Evolutionary conservation across 1,140 invertebrate species (phyloP), one percentile per base, ranked within the genome.

Genomic region (Aphidius gifuensis): DNA sequence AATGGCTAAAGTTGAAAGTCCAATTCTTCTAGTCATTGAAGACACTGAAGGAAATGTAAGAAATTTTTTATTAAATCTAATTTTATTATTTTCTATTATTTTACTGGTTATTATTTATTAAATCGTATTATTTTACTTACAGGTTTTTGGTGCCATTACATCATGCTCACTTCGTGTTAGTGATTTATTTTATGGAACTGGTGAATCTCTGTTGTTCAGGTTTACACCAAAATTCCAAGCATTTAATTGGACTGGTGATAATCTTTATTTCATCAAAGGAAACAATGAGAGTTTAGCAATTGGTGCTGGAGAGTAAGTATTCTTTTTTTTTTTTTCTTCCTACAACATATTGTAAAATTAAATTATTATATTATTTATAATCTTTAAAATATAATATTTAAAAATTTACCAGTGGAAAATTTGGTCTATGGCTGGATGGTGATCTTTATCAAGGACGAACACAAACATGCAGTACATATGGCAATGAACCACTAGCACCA

Each of bases 161-260:
- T 96, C 95, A n/a, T 92, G 91, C 77, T 87, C 93, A 39, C 80
- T 98, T 44, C 91, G 91, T 74, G 88, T 93, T 38, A 94, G 92
- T 49, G 97, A 99, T 73, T 92, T 96, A 77, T 99, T 99, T 78
- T 99, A 98, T 81, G 97, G 97, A 62, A 99, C 95, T 8, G 97
- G 97, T 40, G 96, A 99, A 80, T 97, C 95, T 32, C 88, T 97
- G 68, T 86, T 99, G 54, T 98, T 93, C 83, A 90, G 93, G 68
- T 97, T 98, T 77, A 88, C 90, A 45, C 90, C 91, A 51, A 89
- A 88, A 73, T 92, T 95, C 80, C 89, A 95, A 75, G 89, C 94
- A 50, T 99, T 91, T 85, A 90, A 91, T 69, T 99, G 97, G 97
- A 97, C 95, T 11, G 97, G 97, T 5, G 94, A 98, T 68, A 99